Evolutionary conservation across 2,113 vertebrate species (phyloP).

Genomic region (Alaudala cheleensis): DNA sequence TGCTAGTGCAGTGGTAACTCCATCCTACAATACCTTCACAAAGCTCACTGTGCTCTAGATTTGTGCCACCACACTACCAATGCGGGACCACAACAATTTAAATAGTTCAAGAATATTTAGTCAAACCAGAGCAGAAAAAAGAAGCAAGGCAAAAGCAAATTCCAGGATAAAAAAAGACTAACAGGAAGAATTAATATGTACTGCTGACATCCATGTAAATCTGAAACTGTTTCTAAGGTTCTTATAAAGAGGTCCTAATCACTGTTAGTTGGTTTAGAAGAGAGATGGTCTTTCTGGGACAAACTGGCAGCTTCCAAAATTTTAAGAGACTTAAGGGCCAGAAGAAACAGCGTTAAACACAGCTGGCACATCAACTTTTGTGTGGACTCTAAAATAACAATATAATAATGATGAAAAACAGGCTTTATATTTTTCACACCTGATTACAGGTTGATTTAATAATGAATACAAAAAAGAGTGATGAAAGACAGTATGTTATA

Average conservation of each 20-base stretch:
- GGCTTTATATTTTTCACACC: not conserved
- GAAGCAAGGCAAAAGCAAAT: not conserved
- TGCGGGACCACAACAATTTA: not conserved
- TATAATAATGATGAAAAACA: not conserved
- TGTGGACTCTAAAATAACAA: not conserved
- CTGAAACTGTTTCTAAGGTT: not conserved
- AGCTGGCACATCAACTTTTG: not conserved
- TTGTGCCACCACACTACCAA: not conserved
- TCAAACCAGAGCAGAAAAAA: not conserved
- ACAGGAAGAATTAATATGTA: not conserved
- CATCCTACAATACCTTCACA: not conserved
- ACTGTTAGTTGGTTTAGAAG: not conserved
- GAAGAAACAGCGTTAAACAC: not conserved
- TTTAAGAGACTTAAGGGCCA: not conserved
- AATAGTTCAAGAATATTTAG: not conserved
- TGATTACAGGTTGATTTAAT: not conserved
- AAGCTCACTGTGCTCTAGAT: not conserved
- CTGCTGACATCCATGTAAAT: not conserved
- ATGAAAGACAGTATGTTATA: not conserved
- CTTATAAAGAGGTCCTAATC: not conserved
- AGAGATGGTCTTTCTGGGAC: not conserved
- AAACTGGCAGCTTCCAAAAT: not conserved
- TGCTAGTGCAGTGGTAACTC: not conserved
- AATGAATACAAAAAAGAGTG: not conserved
- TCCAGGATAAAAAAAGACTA: not conserved